Base-by-base conservation (phyloP, 2,797 vertebrate species). In the Harpagifer antarcticus region DNA sequence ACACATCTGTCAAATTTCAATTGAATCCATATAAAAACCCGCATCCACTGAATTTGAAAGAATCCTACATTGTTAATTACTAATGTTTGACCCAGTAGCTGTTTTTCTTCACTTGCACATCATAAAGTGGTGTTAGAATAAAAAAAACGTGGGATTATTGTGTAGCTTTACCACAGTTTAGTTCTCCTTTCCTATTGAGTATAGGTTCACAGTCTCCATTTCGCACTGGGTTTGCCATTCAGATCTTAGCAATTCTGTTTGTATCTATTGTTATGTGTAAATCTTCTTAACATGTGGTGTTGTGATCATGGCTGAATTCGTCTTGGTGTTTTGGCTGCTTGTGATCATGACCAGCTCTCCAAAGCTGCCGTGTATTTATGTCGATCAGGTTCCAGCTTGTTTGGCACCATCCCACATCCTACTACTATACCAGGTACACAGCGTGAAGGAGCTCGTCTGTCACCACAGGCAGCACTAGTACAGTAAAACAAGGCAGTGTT, bases 321-420 rank as follows among this genome's bases (percentile, higher is more conserved):
- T 4, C 52, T 70, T 47, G 17, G 44, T 50, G 27, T 3, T 62
- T 20, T 3, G 56, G 50, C 2, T 69, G 69, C 14, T 49, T 52
- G 2, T 71, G 62, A 68, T 63, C 68, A 53, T 43, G 47, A 31
- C 23, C 70, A 67, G 37, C 37, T 67, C 62, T 45, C 61, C 31
- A 20, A 73, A 82, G 74, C 65, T 68, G 69, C 61, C 2, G 31
- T 58, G 60, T 75, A 68, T 86, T 79, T 70, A 42, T 70, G 72
- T 74, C 72, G 63, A 75, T 82, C 77, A 74, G 82, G 80, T 85
- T 84, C 74, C 82, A 80, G 84, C 85, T 87, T 80, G 86, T 81
- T 87, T 87, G 89, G 83, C 83, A 71, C 83, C 72, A 65, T 74
- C 85, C 81, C 75, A 65, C 50, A n/a, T 79, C 64, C 63, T 42